A percentile compares a stretch with the other conserved stretches of the same genome.
Evolutionary conservation across 2,888 invertebrate species (phyloP).

Genomic region (Drosophila suboccidentalis): DNA sequence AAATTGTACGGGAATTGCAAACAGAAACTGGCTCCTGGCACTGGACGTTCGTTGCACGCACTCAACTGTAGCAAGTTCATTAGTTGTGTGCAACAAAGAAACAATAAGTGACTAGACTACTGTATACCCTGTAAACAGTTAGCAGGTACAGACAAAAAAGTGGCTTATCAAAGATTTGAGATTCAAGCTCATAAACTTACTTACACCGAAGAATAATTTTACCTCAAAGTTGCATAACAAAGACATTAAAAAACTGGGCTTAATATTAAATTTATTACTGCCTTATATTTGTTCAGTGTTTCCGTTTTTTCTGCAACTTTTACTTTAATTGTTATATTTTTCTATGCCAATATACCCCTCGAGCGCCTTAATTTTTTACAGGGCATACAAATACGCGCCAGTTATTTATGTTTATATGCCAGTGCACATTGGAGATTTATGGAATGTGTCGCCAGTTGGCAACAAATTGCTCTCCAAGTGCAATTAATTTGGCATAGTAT

Average conservation of each 20-base stretch:
- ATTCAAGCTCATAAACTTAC: too few relatives aligned
- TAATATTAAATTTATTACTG: neutral
- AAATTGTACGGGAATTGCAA: conserved; percentile 25
- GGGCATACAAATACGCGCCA: conserved; percentile 20
- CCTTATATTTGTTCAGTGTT: neutral
- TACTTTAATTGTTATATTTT: neutral
- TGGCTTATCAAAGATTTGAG: too few relatives aligned
- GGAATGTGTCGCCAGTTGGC: conserved; percentile 56
- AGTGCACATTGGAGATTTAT: conserved; percentile 56
- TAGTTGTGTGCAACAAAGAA: conserved; percentile 16
- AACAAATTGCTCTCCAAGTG: conserved; percentile 55
- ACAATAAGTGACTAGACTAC: neutral
- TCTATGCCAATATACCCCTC: neutral
- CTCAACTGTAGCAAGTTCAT: conserved; percentile 71
- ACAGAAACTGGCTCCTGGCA: conserved; percentile 31
- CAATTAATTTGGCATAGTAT: conserved; percentile 66
- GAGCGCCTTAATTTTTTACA: neutral
- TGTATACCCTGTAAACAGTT: conserved; percentile 27
- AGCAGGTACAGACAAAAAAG: too few relatives aligned
- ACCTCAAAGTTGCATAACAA: neutral
- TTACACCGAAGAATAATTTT: too few relatives aligned
- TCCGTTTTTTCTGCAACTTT: neutral
- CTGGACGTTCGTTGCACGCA: conserved; percentile 48
- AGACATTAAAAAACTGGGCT: neutral
- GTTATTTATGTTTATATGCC: conserved; percentile 55